Evolutionary conservation across 2,797 vertebrate species (phyloP).

Genomic region (Molossus alvarezi): DNA sequence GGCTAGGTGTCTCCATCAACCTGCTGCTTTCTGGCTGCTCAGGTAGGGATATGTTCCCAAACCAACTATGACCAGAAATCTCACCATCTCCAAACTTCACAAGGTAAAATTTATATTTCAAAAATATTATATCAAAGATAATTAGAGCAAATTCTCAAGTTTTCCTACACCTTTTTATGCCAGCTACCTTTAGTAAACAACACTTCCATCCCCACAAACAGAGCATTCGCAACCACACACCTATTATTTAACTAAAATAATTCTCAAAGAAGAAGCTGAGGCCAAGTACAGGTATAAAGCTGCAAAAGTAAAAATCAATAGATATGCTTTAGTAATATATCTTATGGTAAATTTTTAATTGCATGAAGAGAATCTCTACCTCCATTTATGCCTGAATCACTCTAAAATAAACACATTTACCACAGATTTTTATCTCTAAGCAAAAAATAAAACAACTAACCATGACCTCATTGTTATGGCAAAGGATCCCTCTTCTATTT

Average conservation of each 20-base stretch:
- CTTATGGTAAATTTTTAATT: not conserved
- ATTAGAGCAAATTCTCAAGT: not conserved
- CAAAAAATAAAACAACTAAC: slow-evolving; percentile 47
- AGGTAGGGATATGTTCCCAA: not conserved
- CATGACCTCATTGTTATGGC: not conserved
- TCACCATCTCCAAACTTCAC: not conserved
- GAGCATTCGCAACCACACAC: not conserved
- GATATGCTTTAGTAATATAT: not conserved
- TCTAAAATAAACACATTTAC: not conserved
- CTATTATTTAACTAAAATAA: not conserved
- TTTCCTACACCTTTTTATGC: not conserved
- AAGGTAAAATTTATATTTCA: not conserved
- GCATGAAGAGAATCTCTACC: not conserved
- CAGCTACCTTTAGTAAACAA: not conserved
- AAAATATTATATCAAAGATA: not conserved
- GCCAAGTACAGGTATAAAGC: not conserved
- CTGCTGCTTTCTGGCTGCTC: not conserved
- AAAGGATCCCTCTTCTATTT: not conserved
- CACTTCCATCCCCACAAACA: not conserved
- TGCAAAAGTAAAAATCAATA: not conserved
- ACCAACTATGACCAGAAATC: not conserved
- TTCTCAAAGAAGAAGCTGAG: not conserved
- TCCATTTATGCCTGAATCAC: slow-evolving; percentile 9
- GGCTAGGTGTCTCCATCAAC: not conserved
- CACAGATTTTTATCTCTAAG: slow-evolving; percentile 22